Percentiles rank a stretch among this genome's conserved stretches.
phyloP scores from a whole-genome alignment of 2,888 invertebrate species.

The Heliconius hortense region DNA sequence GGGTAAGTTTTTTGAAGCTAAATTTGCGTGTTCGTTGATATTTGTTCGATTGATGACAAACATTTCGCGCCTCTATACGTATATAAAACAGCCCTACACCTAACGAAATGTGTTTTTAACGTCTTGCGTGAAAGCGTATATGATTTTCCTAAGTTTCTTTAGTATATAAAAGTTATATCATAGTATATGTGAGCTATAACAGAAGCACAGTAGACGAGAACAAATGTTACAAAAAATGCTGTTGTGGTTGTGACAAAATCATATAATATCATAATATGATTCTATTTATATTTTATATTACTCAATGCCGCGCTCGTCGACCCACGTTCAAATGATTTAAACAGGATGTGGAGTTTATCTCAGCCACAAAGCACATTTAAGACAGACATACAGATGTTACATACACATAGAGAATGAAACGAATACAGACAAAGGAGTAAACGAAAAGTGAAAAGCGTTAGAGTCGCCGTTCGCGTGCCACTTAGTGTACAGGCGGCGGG shows the following conservation, averaged over 20 bases:
- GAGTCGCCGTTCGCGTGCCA: slow-evolving; percentile 74
- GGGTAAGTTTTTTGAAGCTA: slow-evolving; percentile 82
- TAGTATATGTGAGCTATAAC: slow-evolving; percentile 75
- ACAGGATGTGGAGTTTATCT: slow-evolving; percentile 59
- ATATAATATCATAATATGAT: neutral
- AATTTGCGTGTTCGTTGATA: slow-evolving; percentile 81
- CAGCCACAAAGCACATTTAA: slow-evolving; percentile 79
- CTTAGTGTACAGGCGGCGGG: slow-evolving; percentile 71
- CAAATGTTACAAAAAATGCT: slow-evolving; percentile 77
- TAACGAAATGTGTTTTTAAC: slow-evolving; percentile 75
- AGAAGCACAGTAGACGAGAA: slow-evolving; percentile 82
- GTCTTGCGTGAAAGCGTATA: slow-evolving; percentile 82
- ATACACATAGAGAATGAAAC: slow-evolving; percentile 83
- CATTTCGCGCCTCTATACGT: slow-evolving; percentile 73
- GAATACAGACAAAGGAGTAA: slow-evolving; percentile 81
- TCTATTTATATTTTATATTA: slow-evolving; percentile 52
- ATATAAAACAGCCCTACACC: slow-evolving; percentile 73
- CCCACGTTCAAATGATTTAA: slow-evolving; percentile 49
- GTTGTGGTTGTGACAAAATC: slow-evolving; percentile 73
- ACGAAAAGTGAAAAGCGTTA: slow-evolving; percentile 78
- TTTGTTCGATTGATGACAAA: slow-evolving; percentile 77
- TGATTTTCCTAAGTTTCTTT: slow-evolving; percentile 81
- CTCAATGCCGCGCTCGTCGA: slow-evolving; percentile 45
- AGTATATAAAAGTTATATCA: slow-evolving; percentile 75
- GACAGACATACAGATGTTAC: slow-evolving; percentile 83